Evolutionary conservation across 2,888 invertebrate genomes (phyloP), one percentile per base, ranked within the genome.

Genomic region (Hermodice carunculata): DNA sequence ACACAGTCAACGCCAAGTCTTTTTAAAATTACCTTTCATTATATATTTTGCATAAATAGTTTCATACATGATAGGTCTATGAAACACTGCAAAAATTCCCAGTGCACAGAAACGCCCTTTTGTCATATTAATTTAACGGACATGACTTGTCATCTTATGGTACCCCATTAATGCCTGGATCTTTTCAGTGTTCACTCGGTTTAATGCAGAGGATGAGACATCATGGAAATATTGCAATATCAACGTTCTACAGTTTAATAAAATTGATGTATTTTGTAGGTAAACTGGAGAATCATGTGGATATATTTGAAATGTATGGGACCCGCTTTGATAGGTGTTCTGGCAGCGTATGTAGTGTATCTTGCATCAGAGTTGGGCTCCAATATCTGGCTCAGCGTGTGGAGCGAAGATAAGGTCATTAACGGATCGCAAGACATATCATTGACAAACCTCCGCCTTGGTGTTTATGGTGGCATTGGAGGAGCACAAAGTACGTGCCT

Each of bases 401-500:
- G 64, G 64, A 60, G 60, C 24, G 8, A 44, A 14, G 64, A 66
- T 43, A 17, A 2, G 28, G 22, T 29, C 26, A 34, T n/a, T 6
- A 75, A 76, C 58, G 64, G 59, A 11, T 76, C 78, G 8, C 37
- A 62, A 4, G 67, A 71, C 48, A 66, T 67, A 5, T 68, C 54
- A 4, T 69, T 76, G 29, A 61, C 77, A 14, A 71, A 79, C 59
- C 61, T 80, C 56, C 76, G 87, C 19, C 80, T 89, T 2, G 86
- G 85, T 5, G 85, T 88, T 31, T 89, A 89, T 71, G 87, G 86
- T 5, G 79, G 76, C 11, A 71, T 83, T 1, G 83, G 83, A 2
- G 54, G 78, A 44, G 29, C 75, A 8, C 81, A 81, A 75, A 80
- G 83, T 83, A 75, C 22, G 70, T 56, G n/a, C n/a, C n/a, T n/a